Evolutionary conservation across 1,140 invertebrate species (phyloP).

Genomic region (Fopius arisanus): DNA sequence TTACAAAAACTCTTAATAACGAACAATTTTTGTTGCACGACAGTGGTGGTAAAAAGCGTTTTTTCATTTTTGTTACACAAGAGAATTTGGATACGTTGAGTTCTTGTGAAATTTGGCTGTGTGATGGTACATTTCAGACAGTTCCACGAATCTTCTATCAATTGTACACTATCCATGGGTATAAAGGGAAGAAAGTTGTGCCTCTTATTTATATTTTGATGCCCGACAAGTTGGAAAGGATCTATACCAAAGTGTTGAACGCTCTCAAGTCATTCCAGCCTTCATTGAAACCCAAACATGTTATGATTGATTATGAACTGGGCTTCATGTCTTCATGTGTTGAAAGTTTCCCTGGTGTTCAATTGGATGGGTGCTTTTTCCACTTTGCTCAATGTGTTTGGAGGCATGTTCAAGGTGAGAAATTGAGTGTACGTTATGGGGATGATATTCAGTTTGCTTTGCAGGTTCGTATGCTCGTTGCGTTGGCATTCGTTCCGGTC

Average conservation of each 20-base stretch:
- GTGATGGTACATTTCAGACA: constrained; percentile 26
- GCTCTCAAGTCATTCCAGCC: constrained; percentile 13
- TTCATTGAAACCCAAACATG: constrained; percentile 12
- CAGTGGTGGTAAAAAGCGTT: background rate
- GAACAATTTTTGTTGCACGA: constrained; percentile 20
- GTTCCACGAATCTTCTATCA: constrained; percentile 21
- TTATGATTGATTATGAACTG: constrained; percentile 26
- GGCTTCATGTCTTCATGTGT: background rate
- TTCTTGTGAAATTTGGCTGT: constrained; percentile 4
- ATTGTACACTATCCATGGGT: constrained; percentile 33
- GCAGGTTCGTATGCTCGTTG: background rate
- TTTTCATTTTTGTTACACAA: constrained; percentile 13
- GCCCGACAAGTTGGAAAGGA: background rate
- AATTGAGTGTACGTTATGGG: background rate
- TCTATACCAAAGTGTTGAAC: constrained; percentile 14
- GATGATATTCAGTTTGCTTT: background rate
- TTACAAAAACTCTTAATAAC: background rate
- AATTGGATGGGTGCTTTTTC: constrained; percentile 30
- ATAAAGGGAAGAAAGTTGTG: constrained; percentile 5
- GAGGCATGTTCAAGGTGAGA: constrained; percentile 23
- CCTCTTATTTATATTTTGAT: constrained; percentile 25
- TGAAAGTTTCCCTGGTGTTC: constrained; percentile 3
- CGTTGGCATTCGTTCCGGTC: background rate
- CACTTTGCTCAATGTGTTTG: constrained; percentile 31
- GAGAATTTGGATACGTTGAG: constrained; percentile 5